Evolutionary conservation across 2,113 vertebrate species (phyloP).

Genomic region (Brachyistius frenatus): DNA sequence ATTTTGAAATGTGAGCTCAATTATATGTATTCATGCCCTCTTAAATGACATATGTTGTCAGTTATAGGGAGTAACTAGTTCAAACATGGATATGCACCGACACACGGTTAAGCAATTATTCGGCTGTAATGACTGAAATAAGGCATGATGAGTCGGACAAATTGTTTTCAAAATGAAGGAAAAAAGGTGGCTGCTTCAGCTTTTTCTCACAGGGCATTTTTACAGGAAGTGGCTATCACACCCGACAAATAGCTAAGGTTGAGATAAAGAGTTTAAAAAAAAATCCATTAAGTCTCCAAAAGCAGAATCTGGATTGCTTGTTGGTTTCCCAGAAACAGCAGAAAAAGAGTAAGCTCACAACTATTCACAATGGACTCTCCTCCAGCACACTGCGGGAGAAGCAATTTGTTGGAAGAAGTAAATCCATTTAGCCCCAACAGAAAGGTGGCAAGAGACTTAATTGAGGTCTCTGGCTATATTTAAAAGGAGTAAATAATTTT

Average conservation of each 20-base stretch:
- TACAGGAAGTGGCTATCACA: conserved; percentile 11
- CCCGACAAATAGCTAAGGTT: neutral
- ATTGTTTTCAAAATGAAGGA: conserved; percentile 23
- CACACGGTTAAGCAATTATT: conserved; percentile 42
- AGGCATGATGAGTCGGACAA: conserved; percentile 37
- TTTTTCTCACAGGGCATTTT: conserved; percentile 29
- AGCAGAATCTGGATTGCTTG: conserved; percentile 32
- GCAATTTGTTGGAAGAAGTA: conserved; percentile 74
- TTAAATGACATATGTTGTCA: conserved; percentile 67
- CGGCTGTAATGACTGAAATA: conserved; percentile 41
- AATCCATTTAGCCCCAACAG: conserved; percentile 78
- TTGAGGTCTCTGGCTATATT: conserved; percentile 75
- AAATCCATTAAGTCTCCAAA: conserved; percentile 31
- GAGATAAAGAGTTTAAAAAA: conserved; percentile 25
- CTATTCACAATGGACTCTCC: conserved; percentile 50
- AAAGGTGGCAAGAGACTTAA: conserved; percentile 77
- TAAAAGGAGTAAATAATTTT: conserved; percentile 79
- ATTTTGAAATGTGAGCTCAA: conserved; percentile 67
- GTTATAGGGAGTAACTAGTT: conserved; percentile 37
- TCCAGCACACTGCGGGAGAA: conserved; percentile 55
- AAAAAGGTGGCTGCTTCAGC: neutral
- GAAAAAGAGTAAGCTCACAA: conserved; percentile 24
- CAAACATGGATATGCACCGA: conserved; percentile 45
- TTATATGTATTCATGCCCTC: conserved; percentile 51
- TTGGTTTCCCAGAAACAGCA: conserved; percentile 48